Conservation (phyloP, 2,797 vertebrate species). For the Aselliscus stoliczkanus region DNA sequence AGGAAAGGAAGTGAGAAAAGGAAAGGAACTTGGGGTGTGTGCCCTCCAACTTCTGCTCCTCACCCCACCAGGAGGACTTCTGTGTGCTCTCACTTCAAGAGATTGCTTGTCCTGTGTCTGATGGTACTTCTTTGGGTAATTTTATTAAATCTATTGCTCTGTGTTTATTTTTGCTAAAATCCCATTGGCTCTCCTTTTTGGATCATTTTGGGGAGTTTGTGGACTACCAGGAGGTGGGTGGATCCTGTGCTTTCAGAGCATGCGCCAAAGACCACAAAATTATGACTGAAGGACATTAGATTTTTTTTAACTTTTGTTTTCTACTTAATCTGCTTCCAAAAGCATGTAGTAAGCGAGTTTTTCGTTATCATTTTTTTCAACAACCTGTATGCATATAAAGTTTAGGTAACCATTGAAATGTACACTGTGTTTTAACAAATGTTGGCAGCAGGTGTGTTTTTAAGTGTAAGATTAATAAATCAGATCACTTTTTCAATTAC, state of each 20-base stretch:
- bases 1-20: background rate
- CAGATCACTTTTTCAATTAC: background rate
- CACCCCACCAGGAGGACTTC: fast-evolving
- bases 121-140: background rate
- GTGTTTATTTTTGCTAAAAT: background rate
- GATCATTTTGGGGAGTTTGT: background rate
- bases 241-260: background rate
- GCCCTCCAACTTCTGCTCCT: background rate
- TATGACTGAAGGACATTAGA: background rate
- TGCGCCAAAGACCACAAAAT: background rate
- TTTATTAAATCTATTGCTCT: background rate
- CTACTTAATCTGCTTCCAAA: background rate
- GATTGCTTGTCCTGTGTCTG: too few relatives aligned
- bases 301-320: background rate
- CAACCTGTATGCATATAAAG: background rate
- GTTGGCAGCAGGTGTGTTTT: background rate
- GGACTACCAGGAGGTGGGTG: background rate
- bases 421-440: background rate
- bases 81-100: background rate
- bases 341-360: background rate
- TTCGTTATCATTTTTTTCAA: background rate
- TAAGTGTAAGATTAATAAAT: background rate
- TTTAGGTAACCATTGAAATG: background rate
- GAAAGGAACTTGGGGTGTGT: too few relatives aligned
- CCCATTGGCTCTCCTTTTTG: background rate